Conservation (phyloP, 2,888 invertebrate species). For the Encarsia formosa region DNA sequence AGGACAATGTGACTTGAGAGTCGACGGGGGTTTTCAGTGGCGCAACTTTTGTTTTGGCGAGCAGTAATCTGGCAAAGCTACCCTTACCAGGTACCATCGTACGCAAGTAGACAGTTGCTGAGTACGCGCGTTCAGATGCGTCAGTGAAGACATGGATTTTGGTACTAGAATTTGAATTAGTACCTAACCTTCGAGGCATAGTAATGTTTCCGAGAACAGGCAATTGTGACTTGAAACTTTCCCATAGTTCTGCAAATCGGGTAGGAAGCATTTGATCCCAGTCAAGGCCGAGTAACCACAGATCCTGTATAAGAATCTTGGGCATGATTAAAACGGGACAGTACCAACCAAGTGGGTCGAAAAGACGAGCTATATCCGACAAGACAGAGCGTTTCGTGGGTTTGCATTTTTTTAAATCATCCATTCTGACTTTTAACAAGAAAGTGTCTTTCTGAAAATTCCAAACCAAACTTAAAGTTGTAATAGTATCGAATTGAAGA, state of each 20-base stretch:
- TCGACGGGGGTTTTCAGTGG: not conserved
- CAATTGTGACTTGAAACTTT: no score
- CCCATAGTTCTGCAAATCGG: not conserved
- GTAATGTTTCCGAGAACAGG: no score
- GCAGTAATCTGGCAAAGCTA: not conserved
- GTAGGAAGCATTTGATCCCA: not conserved
- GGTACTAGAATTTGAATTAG: no score
- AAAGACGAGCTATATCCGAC: not conserved
- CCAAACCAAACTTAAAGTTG: no score
- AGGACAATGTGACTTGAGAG: no score
- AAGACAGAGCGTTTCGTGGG: not conserved
- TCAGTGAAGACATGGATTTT: not conserved
- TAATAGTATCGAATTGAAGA: no score
- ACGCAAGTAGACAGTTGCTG: not conserved
- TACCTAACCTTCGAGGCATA: no score
- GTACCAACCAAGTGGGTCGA: not conserved
- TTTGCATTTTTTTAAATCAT: no score
- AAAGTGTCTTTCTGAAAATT: no score
- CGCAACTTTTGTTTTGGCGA: not conserved
- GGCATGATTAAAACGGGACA: not conserved
- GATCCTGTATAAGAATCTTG: not conserved
- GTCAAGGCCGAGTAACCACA: not conserved
- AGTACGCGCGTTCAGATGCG: not conserved
- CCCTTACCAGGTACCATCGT: not conserved
- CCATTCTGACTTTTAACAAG: no score